Evolutionary conservation across 2,888 invertebrate species (phyloP), one percentile per base, ranked within the genome.

Genomic region (Gonocerus acuteangulatus): DNA sequence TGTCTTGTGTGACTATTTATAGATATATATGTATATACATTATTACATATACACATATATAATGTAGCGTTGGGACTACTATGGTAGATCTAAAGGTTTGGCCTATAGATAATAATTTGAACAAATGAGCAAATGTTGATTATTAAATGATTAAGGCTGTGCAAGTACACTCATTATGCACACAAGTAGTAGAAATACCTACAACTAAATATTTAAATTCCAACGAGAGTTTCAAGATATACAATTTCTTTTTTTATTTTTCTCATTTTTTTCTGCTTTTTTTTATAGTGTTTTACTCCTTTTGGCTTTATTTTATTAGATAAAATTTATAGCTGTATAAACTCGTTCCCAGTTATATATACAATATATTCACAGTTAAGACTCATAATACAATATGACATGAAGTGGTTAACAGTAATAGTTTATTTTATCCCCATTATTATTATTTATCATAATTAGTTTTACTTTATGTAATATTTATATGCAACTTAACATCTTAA

Each of bases 81-180:
- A 27, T 27, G 27, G 27, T 27, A 34, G 51, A 51, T 18, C 51
- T 51, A 51, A 32, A 18, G 32, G 32, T 51, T 13, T 51, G 51
- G 32, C 59, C 64, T 64, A 64, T 64, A 57, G 61, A 61, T 60
- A 61, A 61, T 61, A 48, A 59, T 48, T 59, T 59, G 59, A 59
- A 59, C 59, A 64, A 64, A 64, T 64, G 64, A 64, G 64, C 64
- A 64, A 64, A 62, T 64, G 59, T 62, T 64, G 62, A 57, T 64
- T 48, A 54, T 61, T 44, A 49, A 62, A 44, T 62, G 64, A 60
- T 62, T 64, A 64, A 64, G 64, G 64, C 64, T 64, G 64, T 64
- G 64, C 64, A 62, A 61, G 32, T 48, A 54, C 34, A 59, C 21
- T 60, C 47, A 64, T 44, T 36, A 52, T 57, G 61, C 64, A 48